Conservation (phyloP, 1,140 invertebrate species). For the Drosophila santomea region DNA sequence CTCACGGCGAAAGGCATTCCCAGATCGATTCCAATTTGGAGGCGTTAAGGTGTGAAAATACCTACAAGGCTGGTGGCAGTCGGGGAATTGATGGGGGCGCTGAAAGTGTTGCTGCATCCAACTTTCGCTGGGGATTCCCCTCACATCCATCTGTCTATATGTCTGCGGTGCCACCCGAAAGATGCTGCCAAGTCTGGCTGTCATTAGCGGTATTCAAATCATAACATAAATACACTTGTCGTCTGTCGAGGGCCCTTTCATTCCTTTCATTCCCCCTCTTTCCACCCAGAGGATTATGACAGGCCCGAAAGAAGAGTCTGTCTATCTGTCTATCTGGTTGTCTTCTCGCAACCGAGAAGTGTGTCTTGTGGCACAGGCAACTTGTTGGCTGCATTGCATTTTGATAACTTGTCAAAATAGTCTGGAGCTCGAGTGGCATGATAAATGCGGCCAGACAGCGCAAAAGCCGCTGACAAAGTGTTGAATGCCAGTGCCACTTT, state of each 20-base stretch:
- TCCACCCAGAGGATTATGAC: conserved; percentile 63
- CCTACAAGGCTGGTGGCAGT: conserved; percentile 53
- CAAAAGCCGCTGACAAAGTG: conserved; percentile 77
- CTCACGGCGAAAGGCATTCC: conserved; percentile 10
- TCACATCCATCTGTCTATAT: conserved; percentile 1
- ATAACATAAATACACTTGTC: conserved; percentile 85
- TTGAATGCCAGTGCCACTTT: conserved; percentile 79
- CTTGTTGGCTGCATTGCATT: conserved; percentile 77
- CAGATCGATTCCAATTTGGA: conserved; percentile 50
- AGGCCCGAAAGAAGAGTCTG: conserved; percentile 25
- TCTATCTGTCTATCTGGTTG: conserved; percentile 4
- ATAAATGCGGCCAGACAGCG: conserved; percentile 76
- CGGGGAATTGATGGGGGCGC: conserved; percentile 55
- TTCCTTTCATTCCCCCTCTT: neutral
- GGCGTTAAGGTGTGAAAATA: conserved; percentile 77
- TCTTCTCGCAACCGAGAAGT: neutral
- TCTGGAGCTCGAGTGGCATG: conserved; percentile 69
- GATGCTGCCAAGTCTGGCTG: conserved; percentile 44
- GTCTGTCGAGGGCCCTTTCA: conserved; percentile 59
- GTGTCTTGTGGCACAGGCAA: conserved; percentile 37
- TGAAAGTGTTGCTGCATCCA: conserved; percentile 37
- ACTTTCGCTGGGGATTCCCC: neutral
- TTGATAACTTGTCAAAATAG: conserved; percentile 84
- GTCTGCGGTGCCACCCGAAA: conserved; percentile 33
- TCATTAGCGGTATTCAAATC: conserved; percentile 84